These are phyloP conservation scores for Parapsyche elsis DNA, from an alignment of 1,140 invertebrate species.

Conservation along the genomic window DNA sequence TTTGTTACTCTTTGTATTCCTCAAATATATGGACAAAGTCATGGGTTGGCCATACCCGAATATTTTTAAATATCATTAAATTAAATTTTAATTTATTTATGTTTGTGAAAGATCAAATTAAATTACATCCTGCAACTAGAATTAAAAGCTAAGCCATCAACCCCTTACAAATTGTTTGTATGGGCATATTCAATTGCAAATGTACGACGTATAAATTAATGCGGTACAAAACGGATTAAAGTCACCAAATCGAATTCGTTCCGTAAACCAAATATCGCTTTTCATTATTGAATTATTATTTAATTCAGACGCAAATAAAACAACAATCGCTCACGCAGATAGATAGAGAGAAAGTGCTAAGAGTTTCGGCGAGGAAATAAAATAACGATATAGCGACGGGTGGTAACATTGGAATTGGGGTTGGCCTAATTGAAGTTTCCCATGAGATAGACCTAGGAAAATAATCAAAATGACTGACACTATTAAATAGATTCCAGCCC, in stretches of 20 bases:
- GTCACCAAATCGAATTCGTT: background rate
- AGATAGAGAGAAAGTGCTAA: background rate
- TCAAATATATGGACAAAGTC: too few species aligned
- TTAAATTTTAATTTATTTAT: too few species aligned
- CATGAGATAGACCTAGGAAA: slow-evolving; percentile 33
- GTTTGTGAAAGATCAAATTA: too few species aligned
- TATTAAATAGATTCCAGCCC: slow-evolving; percentile 43
- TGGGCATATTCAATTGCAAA: too few species aligned
- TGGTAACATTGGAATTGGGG: slow-evolving; percentile 5
- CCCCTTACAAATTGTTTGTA: too few species aligned
- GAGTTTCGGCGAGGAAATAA: background rate
- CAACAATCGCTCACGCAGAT: background rate
- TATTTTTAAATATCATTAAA: too few species aligned
- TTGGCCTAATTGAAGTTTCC: slow-evolving; percentile 35
- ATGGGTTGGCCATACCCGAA: too few species aligned
- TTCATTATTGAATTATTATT: slow-evolving; percentile 16
- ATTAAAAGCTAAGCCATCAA: too few species aligned
- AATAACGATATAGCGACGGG: slow-evolving; percentile 9
- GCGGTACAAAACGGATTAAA: background rate
- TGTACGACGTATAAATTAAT: background rate
- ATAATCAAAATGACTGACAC: slow-evolving; percentile 49
- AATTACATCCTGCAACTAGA: too few species aligned
- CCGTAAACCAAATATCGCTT: background rate
- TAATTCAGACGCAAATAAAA: background rate
- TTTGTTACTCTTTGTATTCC: too few species aligned